These are phyloP conservation scores for Lophochroa leadbeateri DNA, from an alignment of 2,113 vertebrate species.

Conservation along the genomic window DNA sequence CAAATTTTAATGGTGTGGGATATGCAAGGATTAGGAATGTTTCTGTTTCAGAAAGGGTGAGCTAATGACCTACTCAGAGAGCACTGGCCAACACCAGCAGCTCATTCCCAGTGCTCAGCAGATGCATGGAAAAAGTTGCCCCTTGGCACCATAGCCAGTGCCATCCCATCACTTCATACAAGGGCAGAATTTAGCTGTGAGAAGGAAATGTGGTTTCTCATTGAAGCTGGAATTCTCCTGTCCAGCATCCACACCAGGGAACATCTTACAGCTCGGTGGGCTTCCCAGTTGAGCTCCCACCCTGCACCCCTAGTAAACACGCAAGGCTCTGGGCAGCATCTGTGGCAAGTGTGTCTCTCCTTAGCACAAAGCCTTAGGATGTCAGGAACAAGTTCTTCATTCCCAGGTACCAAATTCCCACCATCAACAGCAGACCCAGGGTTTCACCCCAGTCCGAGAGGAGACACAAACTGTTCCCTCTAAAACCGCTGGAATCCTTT, in stretches of 20 bases:
- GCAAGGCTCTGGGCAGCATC: background rate
- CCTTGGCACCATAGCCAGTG: background rate
- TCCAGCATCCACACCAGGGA: background rate
- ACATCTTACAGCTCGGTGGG: background rate
- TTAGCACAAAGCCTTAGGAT: background rate
- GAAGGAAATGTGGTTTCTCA: accelerated
- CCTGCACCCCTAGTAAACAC: background rate
- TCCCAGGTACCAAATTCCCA: background rate
- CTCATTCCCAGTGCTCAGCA: background rate
- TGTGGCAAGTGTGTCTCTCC: accelerated
- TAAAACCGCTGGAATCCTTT: background rate
- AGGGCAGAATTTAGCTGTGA: background rate
- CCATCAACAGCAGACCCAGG: background rate
- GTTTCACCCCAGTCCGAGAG: background rate
- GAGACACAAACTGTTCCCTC: background rate
- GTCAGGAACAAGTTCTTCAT: background rate
- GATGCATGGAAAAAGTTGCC: background rate
- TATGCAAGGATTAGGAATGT: background rate
- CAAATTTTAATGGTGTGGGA: background rate
- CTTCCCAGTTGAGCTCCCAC: background rate
- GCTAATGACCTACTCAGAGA: background rate
- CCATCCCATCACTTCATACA: background rate
- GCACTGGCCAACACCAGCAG: background rate
- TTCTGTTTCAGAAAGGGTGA: background rate
- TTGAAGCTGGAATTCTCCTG: background rate